Conservation (phyloP, 1,140 invertebrate species). For the Cydia fagiglandana region DNA sequence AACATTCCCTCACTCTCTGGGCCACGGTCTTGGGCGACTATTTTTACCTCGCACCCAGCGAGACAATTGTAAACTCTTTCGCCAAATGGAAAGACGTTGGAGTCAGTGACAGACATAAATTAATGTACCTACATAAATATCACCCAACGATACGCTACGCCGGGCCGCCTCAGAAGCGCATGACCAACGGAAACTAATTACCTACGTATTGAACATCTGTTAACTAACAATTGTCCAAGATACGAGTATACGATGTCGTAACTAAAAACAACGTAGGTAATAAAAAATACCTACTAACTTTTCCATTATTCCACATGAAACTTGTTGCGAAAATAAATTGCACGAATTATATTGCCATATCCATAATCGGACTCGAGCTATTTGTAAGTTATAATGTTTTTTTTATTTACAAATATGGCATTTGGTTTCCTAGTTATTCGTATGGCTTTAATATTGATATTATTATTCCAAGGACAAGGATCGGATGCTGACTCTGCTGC, state of each 20-base stretch:
- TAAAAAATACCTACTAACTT: not conserved
- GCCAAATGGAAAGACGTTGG: constrained; percentile 65
- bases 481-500: constrained; percentile 33
- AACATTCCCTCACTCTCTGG: constrained; percentile 53
- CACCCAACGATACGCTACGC: constrained; percentile 31
- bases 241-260: not conserved
- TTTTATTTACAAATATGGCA: constrained; percentile 2
- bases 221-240: not conserved
- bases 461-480: constrained; percentile 32
- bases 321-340: not conserved
- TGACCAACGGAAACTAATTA: constrained; percentile 23
- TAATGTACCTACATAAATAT: constrained; percentile 52
- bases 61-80: constrained; percentile 63
- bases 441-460: constrained; percentile 40
- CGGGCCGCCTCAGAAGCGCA: not conserved
- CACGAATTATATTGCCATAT: not conserved
- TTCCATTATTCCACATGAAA: not conserved
- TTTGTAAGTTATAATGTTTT: not conserved
- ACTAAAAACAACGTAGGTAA: not conserved
- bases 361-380: not conserved
- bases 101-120: constrained; percentile 61
- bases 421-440: not conserved
- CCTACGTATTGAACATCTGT: constrained; percentile 8
- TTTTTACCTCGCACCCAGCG: constrained; percentile 54
- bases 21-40: constrained; percentile 55